Evolutionary conservation across 1,140 invertebrate genomes (phyloP), one percentile per base, ranked within the genome.

Genomic region (Brachionus manjavacas): DNA sequence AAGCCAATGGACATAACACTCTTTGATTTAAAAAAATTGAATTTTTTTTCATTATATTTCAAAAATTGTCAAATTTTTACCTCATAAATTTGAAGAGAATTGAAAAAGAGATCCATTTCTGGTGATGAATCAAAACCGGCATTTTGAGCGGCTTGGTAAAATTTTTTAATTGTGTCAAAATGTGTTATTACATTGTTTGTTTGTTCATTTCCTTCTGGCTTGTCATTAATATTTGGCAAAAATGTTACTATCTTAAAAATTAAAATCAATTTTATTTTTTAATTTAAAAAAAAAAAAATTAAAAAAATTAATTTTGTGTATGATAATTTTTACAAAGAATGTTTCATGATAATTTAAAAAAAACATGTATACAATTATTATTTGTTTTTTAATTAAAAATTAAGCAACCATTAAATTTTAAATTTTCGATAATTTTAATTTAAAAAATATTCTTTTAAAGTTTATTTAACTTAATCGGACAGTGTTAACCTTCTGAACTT

Each of bases 71-170:
- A 49, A 46, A 25, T 28, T 25, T 12, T 0, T 35, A 81, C 79
- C 20, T 81, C 79, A 46, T 81, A 81, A 25, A 81, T 81, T 64
- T 81, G 79, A 39, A 81, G 35, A 64, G 79, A 81, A 81, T 81
- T 81, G n/a, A 81, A 81, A 64, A 81, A 64, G 7, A 68, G n/a
- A 9, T 81, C 79, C 52, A 81, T 81, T 25, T 64, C 64, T 14
- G 79, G 79, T 1, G 79, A 41, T n/a, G 79, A 16, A 8, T 81
- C 79, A 25, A 81, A 81, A 16, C 79, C 79, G 3, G 79, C 79
- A 46, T 81, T 68, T 60, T 64, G 52, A 31, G 39, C 3, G 12
- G 14, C 31, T 81, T 16, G 20, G 35, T 81, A 81, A 46, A 81
- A 81, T 64, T 39, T 39, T 68, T 81, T 81, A 25, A 81, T 81